Evolutionary conservation across 2,797 vertebrate species (phyloP).

Genomic region (Pangasius sanitwongsei): DNA sequence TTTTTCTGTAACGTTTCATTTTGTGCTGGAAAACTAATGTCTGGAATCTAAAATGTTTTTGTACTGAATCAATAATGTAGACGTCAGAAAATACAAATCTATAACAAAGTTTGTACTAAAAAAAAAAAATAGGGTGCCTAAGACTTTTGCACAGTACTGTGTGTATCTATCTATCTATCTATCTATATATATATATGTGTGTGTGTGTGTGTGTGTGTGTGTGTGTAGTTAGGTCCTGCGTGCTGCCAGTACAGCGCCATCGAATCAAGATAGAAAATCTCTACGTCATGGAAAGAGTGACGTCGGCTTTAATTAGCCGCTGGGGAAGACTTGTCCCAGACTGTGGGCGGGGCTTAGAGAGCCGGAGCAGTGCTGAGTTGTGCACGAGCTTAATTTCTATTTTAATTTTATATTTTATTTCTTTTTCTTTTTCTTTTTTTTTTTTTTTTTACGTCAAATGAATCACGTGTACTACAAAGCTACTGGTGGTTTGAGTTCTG

Average conservation of each 20-base stretch:
- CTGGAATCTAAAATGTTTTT: too few species aligned
- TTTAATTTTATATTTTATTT: not conserved
- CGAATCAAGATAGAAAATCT: conserved; percentile 63
- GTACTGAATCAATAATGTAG: too few species aligned
- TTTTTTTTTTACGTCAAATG: not conserved
- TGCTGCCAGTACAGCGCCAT: conserved; percentile 62
- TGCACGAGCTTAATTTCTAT: conserved; percentile 6
- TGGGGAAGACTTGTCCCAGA: conserved; percentile 71
- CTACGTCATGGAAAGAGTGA: conserved; percentile 87
- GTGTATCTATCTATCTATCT: too few species aligned
- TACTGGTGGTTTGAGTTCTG: not conserved
- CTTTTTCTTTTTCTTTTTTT: too few species aligned
- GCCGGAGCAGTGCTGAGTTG: conserved; percentile 9
- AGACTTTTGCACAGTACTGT: too few species aligned
- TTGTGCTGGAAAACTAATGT: too few species aligned
- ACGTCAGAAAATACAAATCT: too few species aligned
- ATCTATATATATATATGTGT: not conserved
- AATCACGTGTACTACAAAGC: not conserved
- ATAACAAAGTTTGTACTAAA: too few species aligned
- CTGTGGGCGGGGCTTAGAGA: conserved; percentile 65
- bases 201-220: conserved; percentile 27
- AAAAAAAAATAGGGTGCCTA: too few species aligned
- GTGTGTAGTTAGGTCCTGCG: conserved; percentile 26
- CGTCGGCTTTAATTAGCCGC: conserved; percentile 81
- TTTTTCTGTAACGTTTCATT: too few species aligned